Evolutionary conservation across 2,797 vertebrate species (phyloP), one percentile per base, ranked within the genome.

Genomic region (Avahi laniger): DNA sequence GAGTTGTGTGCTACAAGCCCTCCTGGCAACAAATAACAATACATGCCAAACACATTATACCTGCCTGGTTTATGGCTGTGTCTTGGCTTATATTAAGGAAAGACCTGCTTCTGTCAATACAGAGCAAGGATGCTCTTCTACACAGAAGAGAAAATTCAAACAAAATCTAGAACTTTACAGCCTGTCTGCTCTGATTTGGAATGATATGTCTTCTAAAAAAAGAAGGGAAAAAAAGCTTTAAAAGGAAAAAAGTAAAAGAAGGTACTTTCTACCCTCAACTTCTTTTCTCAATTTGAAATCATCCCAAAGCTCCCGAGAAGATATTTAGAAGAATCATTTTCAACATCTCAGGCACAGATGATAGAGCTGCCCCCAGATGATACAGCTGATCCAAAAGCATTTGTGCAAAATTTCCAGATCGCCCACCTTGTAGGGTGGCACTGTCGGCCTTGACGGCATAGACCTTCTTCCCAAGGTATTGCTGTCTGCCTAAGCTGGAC

Each of bases 101-200:
- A 91, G 41, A 59, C 48, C n/a, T 57, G 28, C 26, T 89, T 76
- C 69, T 97, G 91, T 87, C 81, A 89, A 38, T 7, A 35, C 24
- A 67, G 38, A 92, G n/a, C 57, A 76, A 92, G 67, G 76, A 72
- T 50, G 35, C 69, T 94, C 1, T 57, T 93, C 80, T 22, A 57
- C 14, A 69, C 8, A 7, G 72, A 94, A 52, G 24, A 96, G 69
- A 93, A 83, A 91, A 83, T 76, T 93, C 82, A 80, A 70, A 85
- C 87, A 91, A 97, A 94, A 91, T 96, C 84, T 94, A 91, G 84
- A 96, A 91, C 63, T 89, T 93, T 85, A 94, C 6, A 96, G 81
- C 87, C 92, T 92, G 48, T 92, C 91, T 89, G 30, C 35, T 94
- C 83, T 92, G 65, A 90, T 96, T 79, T 76, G 61, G 43, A 93